Percentiles rank a stretch among this genome's conserved stretches.
These are phyloP conservation scores for Gavialis gangeticus DNA, from an alignment of 2,113 vertebrate genomes.

Conservation along the genomic window DNA sequence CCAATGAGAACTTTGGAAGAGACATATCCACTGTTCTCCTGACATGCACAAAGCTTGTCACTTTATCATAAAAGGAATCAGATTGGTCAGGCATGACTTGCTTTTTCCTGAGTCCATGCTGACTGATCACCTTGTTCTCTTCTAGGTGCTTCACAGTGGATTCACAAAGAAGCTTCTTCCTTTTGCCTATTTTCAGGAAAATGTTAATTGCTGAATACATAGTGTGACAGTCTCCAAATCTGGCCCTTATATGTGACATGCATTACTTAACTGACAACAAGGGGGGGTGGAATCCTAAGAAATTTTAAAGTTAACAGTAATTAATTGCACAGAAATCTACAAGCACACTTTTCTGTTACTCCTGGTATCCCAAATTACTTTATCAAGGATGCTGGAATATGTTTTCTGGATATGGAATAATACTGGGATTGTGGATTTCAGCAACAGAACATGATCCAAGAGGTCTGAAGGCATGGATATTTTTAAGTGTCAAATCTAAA, in stretches of 20 bases:
- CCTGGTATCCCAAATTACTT: not conserved
- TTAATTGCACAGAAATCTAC: not conserved
- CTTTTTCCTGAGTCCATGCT: too few relatives aligned
- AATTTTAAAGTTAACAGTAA: not conserved
- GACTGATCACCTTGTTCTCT: too few relatives aligned
- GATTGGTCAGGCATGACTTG: too few relatives aligned
- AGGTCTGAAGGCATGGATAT: conserved; percentile 2
- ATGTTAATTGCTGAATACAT: not conserved
- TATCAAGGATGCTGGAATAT: not conserved
- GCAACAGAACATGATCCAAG: not conserved
- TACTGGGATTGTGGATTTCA: not conserved
- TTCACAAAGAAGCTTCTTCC: not conserved
- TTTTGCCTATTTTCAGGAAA: conserved; percentile 45
- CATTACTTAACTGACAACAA: not conserved
- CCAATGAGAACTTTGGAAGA: too few relatives aligned
- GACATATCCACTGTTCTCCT: too few relatives aligned
- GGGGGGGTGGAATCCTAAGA: too few relatives aligned
- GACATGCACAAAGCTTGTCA: too few relatives aligned
- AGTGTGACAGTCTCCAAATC: not conserved
- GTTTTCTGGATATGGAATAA: not conserved
- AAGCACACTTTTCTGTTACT: not conserved
- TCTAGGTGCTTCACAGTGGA: too few relatives aligned
- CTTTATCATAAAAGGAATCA: too few relatives aligned
- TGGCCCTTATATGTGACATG: not conserved
- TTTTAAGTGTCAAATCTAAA: conserved; percentile 17